These are phyloP conservation scores for Ramphastos sulfuratus DNA, from an alignment of 2,113 vertebrate species.

Conservation along the genomic window DNA sequence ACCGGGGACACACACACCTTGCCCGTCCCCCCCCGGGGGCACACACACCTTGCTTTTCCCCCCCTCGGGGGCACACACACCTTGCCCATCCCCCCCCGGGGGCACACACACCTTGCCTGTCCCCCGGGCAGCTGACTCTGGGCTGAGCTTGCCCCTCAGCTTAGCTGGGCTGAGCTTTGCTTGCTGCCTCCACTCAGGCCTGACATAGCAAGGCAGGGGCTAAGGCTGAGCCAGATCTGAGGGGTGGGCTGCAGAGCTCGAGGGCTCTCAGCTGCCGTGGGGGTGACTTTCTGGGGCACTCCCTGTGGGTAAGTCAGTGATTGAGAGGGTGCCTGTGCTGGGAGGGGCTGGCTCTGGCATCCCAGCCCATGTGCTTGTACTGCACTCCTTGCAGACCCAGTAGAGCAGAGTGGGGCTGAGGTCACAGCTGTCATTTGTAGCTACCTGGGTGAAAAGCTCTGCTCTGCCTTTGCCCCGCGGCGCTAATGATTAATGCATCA, in stretches of 20 bases:
- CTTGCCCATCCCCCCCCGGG: neutral
- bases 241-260: neutral
- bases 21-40: neutral
- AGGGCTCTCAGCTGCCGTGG: rapidly evolving
- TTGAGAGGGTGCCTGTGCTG: neutral
- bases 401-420: neutral
- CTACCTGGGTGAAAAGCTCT: slow-evolving; percentile 7
- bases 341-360: neutral
- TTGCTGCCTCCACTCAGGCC: neutral
- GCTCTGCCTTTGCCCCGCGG: neutral
- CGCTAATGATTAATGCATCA: slow-evolving; percentile 73
- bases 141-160: neutral
- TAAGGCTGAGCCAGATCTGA: neutral
- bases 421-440: neutral
- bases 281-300: neutral
- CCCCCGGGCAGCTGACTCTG: rapidly evolving
- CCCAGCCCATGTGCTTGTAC: neutral
- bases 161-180: neutral
- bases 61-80: rapidly evolving
- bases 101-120: rapidly evolving
- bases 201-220: neutral
- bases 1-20: neutral
- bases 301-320: rapidly evolving
- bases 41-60: neutral
- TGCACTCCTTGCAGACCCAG: neutral